phyloP scores from a whole-genome alignment of 2,113 vertebrate species.

The Neolamprologus devosi region DNA sequence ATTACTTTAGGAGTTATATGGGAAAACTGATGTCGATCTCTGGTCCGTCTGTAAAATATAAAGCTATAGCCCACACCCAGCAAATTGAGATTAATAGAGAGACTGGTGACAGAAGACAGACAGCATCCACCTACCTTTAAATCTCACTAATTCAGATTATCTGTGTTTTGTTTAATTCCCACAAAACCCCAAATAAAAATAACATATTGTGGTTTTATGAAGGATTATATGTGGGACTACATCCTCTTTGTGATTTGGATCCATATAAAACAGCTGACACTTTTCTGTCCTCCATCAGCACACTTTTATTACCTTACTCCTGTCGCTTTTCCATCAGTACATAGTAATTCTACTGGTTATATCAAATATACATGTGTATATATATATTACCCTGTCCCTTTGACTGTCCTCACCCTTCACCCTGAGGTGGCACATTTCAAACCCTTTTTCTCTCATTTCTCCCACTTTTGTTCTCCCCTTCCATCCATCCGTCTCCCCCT shows the following conservation, averaged over 20 bases:
- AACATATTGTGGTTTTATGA: not conserved
- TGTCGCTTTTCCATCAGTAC: constrained; percentile 19
- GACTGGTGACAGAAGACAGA: not conserved
- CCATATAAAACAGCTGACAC: not conserved
- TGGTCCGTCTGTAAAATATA: not conserved
- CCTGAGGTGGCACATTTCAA: not conserved
- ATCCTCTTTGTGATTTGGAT: not conserved
- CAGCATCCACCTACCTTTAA: not conserved
- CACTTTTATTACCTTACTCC: not conserved
- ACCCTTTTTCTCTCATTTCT: constrained; percentile 22
- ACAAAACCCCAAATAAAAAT: not conserved
- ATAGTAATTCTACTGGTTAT: not conserved
- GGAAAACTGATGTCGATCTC: not conserved
- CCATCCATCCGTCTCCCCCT: not conserved
- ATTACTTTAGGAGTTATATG: not conserved
- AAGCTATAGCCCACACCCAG: accelerated
- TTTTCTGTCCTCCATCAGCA: not conserved
- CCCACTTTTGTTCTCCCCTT: not conserved
- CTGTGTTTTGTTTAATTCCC: not conserved
- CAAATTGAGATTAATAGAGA: not conserved
- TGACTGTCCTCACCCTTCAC: constrained; percentile 8
- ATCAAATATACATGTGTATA: not conserved
- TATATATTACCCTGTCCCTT: not conserved
- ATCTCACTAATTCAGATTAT: not conserved
- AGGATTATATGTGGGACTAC: not conserved